These are phyloP conservation scores for Phaonia tiefii DNA, from an alignment of 2,888 invertebrate genomes.

Conservation along the genomic window DNA sequence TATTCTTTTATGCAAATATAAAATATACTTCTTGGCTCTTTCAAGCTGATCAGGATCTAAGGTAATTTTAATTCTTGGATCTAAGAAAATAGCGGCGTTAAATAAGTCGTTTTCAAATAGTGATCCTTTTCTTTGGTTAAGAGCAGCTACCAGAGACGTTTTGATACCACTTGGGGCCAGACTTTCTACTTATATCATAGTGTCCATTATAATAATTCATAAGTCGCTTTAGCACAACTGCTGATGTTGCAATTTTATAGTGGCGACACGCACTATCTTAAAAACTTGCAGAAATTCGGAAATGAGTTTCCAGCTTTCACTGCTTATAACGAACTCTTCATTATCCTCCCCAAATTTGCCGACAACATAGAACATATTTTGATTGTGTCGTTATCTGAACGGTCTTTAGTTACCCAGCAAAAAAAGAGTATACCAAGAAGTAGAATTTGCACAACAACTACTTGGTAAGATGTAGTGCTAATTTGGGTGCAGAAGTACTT, in stretches of 20 bases:
- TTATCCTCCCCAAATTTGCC: conserved; percentile 50
- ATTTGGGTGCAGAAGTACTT: too few species aligned
- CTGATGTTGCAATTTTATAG: conserved; percentile 58
- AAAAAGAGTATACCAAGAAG: too few species aligned
- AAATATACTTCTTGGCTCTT: not conserved
- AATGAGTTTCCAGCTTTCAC: conserved; percentile 57
- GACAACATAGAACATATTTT: conserved; percentile 30
- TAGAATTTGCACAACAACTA: too few species aligned
- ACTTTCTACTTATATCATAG: conserved; percentile 50
- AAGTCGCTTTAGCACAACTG: conserved; percentile 62
- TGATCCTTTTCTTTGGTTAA: conserved; percentile 46
- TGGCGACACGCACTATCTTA: conserved; percentile 43
- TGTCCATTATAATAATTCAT: conserved; percentile 54
- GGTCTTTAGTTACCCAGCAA: too few species aligned
- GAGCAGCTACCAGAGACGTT: conserved; percentile 29
- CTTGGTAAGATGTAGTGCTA: too few species aligned
- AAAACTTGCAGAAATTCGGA: conserved; percentile 50
- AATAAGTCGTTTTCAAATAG: conserved; percentile 41
- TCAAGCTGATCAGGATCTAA: not conserved
- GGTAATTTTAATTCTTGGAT: not conserved
- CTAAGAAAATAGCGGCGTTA: too few species aligned
- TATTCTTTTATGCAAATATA: too few species aligned
- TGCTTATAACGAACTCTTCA: conserved; percentile 33
- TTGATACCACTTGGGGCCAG: conserved; percentile 35
- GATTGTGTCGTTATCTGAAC: too few species aligned